Base-by-base conservation (phyloP, 2,797 vertebrate genomes). In the Sebastolobus alascanus region DNA sequence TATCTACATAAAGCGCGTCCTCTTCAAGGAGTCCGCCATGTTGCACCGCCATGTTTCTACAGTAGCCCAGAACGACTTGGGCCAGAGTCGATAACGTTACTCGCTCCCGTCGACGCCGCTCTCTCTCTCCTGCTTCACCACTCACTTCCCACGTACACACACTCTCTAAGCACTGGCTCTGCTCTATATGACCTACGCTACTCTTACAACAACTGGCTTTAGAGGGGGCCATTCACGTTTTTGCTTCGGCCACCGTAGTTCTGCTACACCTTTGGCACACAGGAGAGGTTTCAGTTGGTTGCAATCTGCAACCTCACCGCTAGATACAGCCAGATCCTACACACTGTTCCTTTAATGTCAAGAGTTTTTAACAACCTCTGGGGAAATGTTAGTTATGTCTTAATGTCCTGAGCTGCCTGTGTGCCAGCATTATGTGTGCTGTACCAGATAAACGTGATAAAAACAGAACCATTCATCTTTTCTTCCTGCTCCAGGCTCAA, bases 401-500 rank as follows among this genome's bases (percentile, higher is more conserved):
- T 31, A 37, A 52, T 22, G n/a, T 29, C 35, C 29, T 33, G 16
- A 73, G 14, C 52, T n/a, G 8, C 4, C 8, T 69, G 13, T 61
- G 11, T 68, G 65, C 33, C 29, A 37, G 29, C 16, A 31, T 25
- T 70, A 11, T 58, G 14, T 68, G 12, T n/a, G 5, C 37, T 56
- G 20, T 31, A 27, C 9, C 59, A 54, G 20, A 27, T 37, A 16
- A 27, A 40, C 37, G 11, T 37, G 38, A 40, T 64, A 29, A 70
- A 70, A 68, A 37, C 7, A 46, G 5, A 70, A 68, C 18, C 4
- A 16, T 54, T 79, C 9, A 13, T 27, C 2, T 38, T 56, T 40
- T 64, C 37, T 27, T 74, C 16, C 56, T 77, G 27, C 43, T 66
- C 10, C 87, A 99, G 98, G 85, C 83, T 99, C 83, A 90, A 95